phyloP scores from a whole-genome alignment of 2,797 vertebrate genomes.

The Sebastes cheni region DNA sequence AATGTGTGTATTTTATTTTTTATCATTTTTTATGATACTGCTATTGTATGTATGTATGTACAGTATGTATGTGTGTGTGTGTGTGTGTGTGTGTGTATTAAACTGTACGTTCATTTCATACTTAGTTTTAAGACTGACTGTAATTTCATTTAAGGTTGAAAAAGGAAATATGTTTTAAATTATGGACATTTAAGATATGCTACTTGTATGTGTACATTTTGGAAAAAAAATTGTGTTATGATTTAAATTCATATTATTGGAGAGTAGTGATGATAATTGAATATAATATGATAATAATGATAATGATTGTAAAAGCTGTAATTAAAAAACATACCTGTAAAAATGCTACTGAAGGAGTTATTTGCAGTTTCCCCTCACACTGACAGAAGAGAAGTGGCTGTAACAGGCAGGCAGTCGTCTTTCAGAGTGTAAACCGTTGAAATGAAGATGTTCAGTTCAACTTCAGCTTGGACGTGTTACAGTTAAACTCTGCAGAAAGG shows the following conservation, averaged over 20 bases:
- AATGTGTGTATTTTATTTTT: conserved; percentile 87
- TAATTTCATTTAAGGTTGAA: conserved; percentile 84
- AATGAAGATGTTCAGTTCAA: neutral
- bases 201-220: conserved; percentile 89
- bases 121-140: conserved; percentile 81
- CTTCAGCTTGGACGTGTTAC: neutral
- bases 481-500: neutral
- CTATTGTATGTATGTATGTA: conserved; percentile 81
- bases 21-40: conserved; percentile 85
- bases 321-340: conserved; percentile 81
- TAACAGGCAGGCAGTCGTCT: neutral
- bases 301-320: conserved; percentile 85
- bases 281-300: conserved; percentile 82
- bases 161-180: conserved; percentile 82
- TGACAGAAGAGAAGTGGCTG: conserved; percentile 4
- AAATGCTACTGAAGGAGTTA: conserved; percentile 40
- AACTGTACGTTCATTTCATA: conserved; percentile 87
- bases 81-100: conserved; percentile 78
- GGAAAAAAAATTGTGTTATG: conserved; percentile 80
- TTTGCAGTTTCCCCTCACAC: conserved; percentile 11
- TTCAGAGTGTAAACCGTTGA: neutral
- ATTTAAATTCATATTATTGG: conserved; percentile 83
- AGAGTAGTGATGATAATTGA: conserved; percentile 82
- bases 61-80: conserved; percentile 52
- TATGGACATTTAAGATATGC: conserved; percentile 86